phyloP scores from a whole-genome alignment of 2,888 invertebrate genomes.

The Elysia crispata region DNA sequence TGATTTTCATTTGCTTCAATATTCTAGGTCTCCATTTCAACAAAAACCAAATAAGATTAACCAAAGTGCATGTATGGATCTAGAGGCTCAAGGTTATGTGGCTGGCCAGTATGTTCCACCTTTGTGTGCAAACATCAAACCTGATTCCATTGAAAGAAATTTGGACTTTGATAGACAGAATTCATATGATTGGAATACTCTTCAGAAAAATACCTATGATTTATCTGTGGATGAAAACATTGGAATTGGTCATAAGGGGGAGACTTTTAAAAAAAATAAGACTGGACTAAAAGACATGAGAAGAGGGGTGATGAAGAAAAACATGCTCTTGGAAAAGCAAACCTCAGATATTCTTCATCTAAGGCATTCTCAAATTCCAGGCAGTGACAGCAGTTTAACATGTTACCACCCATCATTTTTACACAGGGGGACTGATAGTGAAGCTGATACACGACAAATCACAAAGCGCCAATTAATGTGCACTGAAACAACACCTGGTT shows the following conservation, averaged over 20 bases:
- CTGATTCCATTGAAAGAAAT: slow-evolving; percentile 6
- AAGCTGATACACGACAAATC: no score
- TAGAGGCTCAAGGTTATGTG: slow-evolving; percentile 33
- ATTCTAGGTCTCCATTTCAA: not conserved
- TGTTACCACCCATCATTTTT: no score
- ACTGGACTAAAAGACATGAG: slow-evolving; percentile 10
- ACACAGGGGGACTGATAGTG: no score
- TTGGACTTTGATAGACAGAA: slow-evolving; percentile 7
- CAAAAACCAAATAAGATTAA: not conserved
- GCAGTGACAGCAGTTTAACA: no score
- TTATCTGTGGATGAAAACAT: not conserved
- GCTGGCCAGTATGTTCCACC: slow-evolving; percentile 43
- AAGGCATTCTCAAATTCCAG: not conserved
- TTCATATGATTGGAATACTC: slow-evolving; percentile 22
- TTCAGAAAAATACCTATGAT: slow-evolving; percentile 2
- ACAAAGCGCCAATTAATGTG: no score
- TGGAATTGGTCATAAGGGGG: not conserved
- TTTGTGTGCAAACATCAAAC: slow-evolving; percentile 13
- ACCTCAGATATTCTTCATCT: not conserved
- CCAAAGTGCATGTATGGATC: no score
- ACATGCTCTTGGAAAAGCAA: slow-evolving; percentile 1
- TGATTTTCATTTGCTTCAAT: not conserved
- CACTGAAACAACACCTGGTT: no score
- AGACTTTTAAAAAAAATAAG: not conserved
- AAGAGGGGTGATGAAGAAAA: not conserved